phyloP scores from a whole-genome alignment of 2,888 invertebrate genomes.

The Galerucella pusilla region DNA sequence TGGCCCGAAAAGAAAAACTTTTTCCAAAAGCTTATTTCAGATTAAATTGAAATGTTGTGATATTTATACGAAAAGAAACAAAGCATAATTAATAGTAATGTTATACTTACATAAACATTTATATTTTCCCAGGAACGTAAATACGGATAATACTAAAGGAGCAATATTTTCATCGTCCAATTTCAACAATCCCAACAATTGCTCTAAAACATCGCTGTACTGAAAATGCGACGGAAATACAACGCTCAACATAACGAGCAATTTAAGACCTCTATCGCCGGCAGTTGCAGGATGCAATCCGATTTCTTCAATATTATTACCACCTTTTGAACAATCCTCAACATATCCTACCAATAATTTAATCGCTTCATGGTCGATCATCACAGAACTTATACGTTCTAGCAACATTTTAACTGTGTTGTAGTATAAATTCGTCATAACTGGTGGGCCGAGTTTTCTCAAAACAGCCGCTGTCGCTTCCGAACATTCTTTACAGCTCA shows the following conservation, averaged over 20 bases:
- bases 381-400: slow-evolving; percentile 94
- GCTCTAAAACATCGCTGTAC: slow-evolving; percentile 83
- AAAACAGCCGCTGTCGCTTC: slow-evolving; percentile 87
- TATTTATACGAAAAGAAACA: no score
- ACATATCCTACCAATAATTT: slow-evolving; percentile 65
- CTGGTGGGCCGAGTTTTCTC: slow-evolving; percentile 93
- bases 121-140: slow-evolving; percentile 89
- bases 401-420: slow-evolving; percentile 95
- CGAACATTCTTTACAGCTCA: slow-evolving; percentile 95
- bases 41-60: no score
- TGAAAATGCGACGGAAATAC: slow-evolving; percentile 95
- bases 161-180: slow-evolving; percentile 84
- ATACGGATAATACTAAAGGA: slow-evolving; percentile 83
- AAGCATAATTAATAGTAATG: neutral
- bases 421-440: slow-evolving; percentile 95
- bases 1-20: no score
- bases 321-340: slow-evolving; percentile 80
- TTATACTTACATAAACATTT: slow-evolving; percentile 77
- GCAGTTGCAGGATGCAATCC: slow-evolving; percentile 85
- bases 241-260: slow-evolving; percentile 89
- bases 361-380: slow-evolving; percentile 93
- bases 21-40: no score
- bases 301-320: slow-evolving; percentile 76
- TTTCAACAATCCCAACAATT: slow-evolving; percentile 81
- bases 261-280: slow-evolving; percentile 88